phyloP scores from a whole-genome alignment of 2,113 vertebrate genomes.

The Brachypteracias leptosomus region DNA sequence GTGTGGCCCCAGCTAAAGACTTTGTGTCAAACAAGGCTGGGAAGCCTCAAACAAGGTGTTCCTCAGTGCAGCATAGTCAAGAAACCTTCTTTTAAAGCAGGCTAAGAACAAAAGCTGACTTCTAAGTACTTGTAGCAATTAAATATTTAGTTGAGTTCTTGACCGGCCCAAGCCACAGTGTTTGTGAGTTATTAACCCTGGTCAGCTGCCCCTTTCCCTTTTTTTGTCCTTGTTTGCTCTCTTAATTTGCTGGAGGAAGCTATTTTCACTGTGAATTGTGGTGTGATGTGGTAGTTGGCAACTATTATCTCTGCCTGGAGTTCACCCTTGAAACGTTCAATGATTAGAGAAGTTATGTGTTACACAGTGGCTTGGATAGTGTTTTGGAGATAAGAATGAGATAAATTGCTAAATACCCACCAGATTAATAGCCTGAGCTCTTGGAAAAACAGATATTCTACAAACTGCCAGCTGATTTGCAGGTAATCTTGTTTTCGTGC shows the following conservation, averaged over 20 bases:
- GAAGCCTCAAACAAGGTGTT: neutral
- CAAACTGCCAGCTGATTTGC: neutral
- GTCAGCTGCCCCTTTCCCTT: neutral
- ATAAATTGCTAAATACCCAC: neutral
- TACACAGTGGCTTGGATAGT: neutral
- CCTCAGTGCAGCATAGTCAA: neutral
- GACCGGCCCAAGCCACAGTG: neutral
- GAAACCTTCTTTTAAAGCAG: neutral
- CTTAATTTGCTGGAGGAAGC: neutral
- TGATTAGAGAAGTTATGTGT: neutral
- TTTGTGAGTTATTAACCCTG: neutral
- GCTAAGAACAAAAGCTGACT: neutral
- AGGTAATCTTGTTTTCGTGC: neutral
- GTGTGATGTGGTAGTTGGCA: neutral
- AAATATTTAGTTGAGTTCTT: neutral
- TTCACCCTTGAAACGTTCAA: neutral
- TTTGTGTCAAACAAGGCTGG: neutral
- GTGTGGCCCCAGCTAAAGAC: neutral
- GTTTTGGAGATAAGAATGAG: slow-evolving; percentile 3
- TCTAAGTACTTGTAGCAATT: neutral
- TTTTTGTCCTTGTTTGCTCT: neutral
- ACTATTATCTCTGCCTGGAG: neutral
- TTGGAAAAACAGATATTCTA: neutral
- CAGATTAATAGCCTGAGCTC: neutral
- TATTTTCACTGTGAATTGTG: neutral